phyloP scores from a whole-genome alignment of 92 coral and sea anemone genomes.

The Nematostella vectensis region DNA sequence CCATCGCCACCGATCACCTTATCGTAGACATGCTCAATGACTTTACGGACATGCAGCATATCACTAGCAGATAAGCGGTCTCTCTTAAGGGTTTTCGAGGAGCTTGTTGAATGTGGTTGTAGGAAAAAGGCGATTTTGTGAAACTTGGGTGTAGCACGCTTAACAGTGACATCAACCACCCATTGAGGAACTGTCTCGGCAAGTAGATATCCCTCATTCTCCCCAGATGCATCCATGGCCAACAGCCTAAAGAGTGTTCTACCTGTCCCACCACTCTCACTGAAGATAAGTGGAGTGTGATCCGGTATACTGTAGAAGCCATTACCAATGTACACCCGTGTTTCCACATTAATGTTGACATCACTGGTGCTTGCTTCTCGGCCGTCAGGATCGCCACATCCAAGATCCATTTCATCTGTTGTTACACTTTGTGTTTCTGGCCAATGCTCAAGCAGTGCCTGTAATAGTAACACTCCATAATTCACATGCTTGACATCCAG shows the following conservation, averaged over 20 bases:
- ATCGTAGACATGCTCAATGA: slow-evolving; percentile 90
- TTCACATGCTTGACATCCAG: slow-evolving; percentile 37
- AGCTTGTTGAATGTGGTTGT: slow-evolving; percentile 81
- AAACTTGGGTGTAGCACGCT: slow-evolving; percentile 83
- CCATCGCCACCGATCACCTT: slow-evolving; percentile 74
- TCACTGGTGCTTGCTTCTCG: slow-evolving; percentile 96
- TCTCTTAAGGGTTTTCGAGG: slow-evolving; percentile 75
- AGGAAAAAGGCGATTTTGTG: slow-evolving; percentile 88
- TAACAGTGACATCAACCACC: slow-evolving; percentile 87
- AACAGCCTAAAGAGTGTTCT: slow-evolving; percentile 81
- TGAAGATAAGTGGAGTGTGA: slow-evolving; percentile 84
- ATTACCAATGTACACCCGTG: slow-evolving; percentile 71
- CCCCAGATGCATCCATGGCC: slow-evolving; percentile 85
- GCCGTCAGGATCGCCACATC: slow-evolving; percentile 42
- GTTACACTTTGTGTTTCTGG: slow-evolving; percentile 70
- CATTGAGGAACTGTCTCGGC: slow-evolving; percentile 85
- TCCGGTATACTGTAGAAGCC: slow-evolving; percentile 85
- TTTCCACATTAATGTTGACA: slow-evolving; percentile 84
- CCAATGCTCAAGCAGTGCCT: slow-evolving; percentile 89
- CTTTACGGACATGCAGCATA: slow-evolving; percentile 95
- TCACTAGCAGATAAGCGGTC: slow-evolving; percentile 97
- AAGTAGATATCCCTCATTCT: slow-evolving; percentile 82
- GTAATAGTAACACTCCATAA: slow-evolving; percentile 75
- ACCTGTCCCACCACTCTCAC: slow-evolving; percentile 89
- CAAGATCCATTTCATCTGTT: slow-evolving; percentile 49